phyloP scores from a whole-genome alignment of 2,888 invertebrate species.

The Hypsopygia costalis region DNA sequence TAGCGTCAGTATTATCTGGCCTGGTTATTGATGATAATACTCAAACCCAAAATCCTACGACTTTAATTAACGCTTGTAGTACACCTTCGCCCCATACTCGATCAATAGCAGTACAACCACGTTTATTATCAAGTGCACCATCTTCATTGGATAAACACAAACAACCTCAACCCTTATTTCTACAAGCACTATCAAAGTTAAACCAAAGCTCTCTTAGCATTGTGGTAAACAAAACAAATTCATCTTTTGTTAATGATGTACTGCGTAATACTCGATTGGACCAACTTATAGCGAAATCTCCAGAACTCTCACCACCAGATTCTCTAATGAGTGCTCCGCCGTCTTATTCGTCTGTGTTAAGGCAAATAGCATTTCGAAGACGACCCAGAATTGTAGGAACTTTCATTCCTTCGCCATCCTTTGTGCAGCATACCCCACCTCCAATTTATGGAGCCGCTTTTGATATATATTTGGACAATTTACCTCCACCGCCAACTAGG shows the following conservation, averaged over 20 bases:
- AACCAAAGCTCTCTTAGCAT: conserved; percentile 44
- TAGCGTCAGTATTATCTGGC: background rate
- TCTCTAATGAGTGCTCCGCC: conserved; percentile 66
- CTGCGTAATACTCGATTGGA: conserved; percentile 8
- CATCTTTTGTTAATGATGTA: no score
- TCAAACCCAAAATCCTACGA: background rate
- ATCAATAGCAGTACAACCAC: conserved; percentile 20
- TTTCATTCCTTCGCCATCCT: conserved; percentile 68
- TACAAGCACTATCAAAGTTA: conserved; percentile 53
- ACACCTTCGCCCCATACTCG: background rate
- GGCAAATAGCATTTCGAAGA: conserved; percentile 54
- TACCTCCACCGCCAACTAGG: conserved; percentile 45
- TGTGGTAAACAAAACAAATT: conserved; percentile 14
- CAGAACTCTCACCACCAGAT: conserved; percentile 53
- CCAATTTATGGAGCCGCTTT: conserved; percentile 67
- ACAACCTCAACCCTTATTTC: conserved; percentile 49
- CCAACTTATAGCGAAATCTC: conserved; percentile 18
- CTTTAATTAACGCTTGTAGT: no score
- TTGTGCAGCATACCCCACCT: conserved; percentile 62
- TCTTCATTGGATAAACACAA: conserved; percentile 30
- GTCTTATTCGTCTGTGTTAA: conserved; percentile 65
- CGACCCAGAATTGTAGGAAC: conserved; percentile 66
- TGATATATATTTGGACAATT: conserved; percentile 61
- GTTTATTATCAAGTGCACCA: conserved; percentile 27
- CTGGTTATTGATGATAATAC: background rate